Evolutionary conservation across 2,113 vertebrate genomes (phyloP).

Genomic region (Osmerus eperlanus): DNA sequence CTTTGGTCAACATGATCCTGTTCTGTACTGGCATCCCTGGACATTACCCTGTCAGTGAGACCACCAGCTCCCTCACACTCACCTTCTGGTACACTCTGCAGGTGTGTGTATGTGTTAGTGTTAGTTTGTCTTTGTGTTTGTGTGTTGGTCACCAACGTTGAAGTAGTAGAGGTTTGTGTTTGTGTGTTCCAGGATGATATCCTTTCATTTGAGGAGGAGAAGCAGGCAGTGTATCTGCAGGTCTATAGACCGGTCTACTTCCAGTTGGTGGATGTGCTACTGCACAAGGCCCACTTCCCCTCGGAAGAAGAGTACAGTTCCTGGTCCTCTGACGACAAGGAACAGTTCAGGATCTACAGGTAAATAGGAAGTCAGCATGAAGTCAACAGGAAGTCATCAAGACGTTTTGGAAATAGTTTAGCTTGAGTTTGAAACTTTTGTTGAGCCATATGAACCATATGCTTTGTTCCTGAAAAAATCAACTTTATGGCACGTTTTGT

Average conservation of each 20-base stretch:
- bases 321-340: constrained; percentile 96
- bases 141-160: neutral
- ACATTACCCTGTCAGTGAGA: constrained; percentile 94
- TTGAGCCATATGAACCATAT: neutral
- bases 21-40: constrained; percentile 95
- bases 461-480: neutral
- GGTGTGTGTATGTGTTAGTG: constrained; percentile 60
- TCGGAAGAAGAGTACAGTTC: constrained; percentile 85
- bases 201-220: constrained; percentile 89
- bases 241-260: constrained; percentile 95
- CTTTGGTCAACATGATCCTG: constrained; percentile 97
- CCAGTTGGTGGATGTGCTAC: constrained; percentile 92
- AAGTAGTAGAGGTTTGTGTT: neutral
- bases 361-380: constrained; percentile 42
- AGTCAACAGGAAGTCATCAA: too few species aligned
- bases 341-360: constrained; percentile 98
- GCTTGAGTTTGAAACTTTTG: neutral
- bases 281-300: constrained; percentile 94
- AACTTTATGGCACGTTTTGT: constrained; percentile 4
- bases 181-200: constrained; percentile 84
- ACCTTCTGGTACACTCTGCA: constrained; percentile 98
- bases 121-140: neutral
- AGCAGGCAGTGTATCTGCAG: constrained; percentile 90
- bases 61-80: constrained; percentile 93
- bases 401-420: too few species aligned